Evolutionary conservation across 2,797 vertebrate genomes (phyloP).

Genomic region (Hoplostethus mediterraneus): DNA sequence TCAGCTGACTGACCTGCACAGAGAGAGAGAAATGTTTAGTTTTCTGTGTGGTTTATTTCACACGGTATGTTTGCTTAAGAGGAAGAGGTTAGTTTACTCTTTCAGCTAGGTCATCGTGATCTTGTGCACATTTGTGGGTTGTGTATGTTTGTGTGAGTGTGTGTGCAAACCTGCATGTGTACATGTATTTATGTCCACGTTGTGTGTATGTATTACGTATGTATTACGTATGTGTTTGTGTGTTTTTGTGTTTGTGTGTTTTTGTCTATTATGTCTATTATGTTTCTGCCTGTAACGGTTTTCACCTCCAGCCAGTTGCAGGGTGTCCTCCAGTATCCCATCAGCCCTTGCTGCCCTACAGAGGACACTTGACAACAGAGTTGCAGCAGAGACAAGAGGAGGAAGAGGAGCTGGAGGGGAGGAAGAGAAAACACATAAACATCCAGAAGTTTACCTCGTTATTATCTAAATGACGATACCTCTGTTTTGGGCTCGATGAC

Average conservation of each 20-base stretch:
- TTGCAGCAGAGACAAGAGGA: conserved; percentile 79
- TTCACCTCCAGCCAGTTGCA: conserved; percentile 85
- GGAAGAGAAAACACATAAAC: conserved; percentile 7
- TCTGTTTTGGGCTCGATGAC: too few species aligned
- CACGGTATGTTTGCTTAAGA: conserved; percentile 54
- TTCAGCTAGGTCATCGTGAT: conserved; percentile 34
- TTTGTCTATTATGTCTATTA: not conserved
- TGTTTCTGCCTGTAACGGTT: not conserved
- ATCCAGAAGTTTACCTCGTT: too few species aligned
- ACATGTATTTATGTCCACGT: not conserved
- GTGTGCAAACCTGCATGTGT: not conserved
- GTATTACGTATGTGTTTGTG: conserved; percentile 4
- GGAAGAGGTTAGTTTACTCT: conserved; percentile 47
- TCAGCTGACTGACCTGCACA: conserved; percentile 70
- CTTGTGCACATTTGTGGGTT: conserved; percentile 37
- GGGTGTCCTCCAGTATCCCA: conserved; percentile 72
- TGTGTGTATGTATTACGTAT: conserved; percentile 14
- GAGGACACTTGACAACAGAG: conserved; percentile 73
- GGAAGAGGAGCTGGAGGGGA: conserved; percentile 81
- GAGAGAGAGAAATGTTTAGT: not conserved
- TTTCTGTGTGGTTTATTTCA: conserved; percentile 22
- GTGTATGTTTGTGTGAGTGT: not conserved
- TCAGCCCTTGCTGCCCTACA: conserved; percentile 74
- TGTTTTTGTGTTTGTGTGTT: conserved; percentile 11
- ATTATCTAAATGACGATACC: too few species aligned